Percentiles rank a stretch among this genome's conserved stretches.
Evolutionary conservation across 2,888 invertebrate species (phyloP).

Genomic region (Heliothis peltigera): DNA sequence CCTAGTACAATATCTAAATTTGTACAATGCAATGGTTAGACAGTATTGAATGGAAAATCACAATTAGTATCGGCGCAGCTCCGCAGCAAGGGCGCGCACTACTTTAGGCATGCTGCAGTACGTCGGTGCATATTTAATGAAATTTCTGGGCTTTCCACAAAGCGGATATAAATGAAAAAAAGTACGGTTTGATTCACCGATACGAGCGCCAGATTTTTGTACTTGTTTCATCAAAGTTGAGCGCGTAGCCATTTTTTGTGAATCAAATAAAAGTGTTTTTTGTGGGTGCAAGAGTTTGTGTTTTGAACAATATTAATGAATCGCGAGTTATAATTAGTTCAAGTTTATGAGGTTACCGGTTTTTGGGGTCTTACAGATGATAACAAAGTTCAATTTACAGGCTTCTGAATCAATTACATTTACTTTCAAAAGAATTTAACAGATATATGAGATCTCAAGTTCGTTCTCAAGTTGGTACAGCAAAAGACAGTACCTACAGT

Average conservation of each 20-base stretch:
- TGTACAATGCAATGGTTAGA: not conserved
- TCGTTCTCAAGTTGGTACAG: no score
- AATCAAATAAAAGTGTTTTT: constrained; percentile 42
- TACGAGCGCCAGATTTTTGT: constrained; percentile 64
- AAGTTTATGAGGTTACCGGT: constrained; percentile 8
- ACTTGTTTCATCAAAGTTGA: constrained; percentile 62
- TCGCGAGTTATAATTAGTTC: constrained; percentile 31
- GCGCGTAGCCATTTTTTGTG: constrained; percentile 55
- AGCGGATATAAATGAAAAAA: constrained; percentile 80
- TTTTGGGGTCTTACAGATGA: constrained; percentile 1
- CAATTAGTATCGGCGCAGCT: constrained; percentile 60
- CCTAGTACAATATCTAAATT: not conserved
- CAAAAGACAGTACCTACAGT: no score
- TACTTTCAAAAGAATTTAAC: no score
- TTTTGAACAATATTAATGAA: constrained; percentile 43
- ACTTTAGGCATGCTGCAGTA: constrained; percentile 58
- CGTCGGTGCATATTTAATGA: constrained; percentile 77
- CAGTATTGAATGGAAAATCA: constrained; percentile 24
- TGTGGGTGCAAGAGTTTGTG: constrained; percentile 32
- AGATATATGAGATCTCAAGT: no score
- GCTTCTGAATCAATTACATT: no score
- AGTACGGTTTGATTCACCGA: constrained; percentile 73
- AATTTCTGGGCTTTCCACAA: constrained; percentile 84
- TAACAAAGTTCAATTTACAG: not conserved
- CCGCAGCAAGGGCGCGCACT: constrained; percentile 58